Conservation (phyloP, 2,888 invertebrate genomes). For the Dermolepida albohirtum region DNA sequence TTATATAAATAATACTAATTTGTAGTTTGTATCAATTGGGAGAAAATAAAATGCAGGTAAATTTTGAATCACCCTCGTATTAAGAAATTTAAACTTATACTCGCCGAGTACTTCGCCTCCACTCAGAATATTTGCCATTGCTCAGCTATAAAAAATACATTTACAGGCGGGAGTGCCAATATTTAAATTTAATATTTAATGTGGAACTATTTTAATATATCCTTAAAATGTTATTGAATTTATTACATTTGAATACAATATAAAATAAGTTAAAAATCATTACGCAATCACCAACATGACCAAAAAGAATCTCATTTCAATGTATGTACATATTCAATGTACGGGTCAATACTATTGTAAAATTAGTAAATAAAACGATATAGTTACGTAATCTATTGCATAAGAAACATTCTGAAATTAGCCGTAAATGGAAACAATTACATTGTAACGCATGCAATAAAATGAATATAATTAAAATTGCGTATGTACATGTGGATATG, state of each 20-base stretch:
- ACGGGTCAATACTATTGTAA: constrained; percentile 22
- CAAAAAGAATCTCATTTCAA: neutral
- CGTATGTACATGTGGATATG: constrained; percentile 11
- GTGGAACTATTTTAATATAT: neutral
- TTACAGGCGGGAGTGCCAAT: constrained; percentile 5
- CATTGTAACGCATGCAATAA: constrained; percentile 27
- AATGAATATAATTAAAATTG: constrained; percentile 22
- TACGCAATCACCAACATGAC: neutral
- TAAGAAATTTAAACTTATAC: too few relatives aligned
- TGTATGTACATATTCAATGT: neutral
- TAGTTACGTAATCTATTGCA: constrained; percentile 13
- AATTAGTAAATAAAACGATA: constrained; percentile 23
- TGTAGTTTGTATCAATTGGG: too few relatives aligned
- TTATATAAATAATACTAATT: too few relatives aligned
- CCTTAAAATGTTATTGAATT: constrained; percentile 6
- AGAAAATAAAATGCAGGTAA: too few relatives aligned
- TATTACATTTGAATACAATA: constrained; percentile 29
- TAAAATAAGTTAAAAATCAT: constrained; percentile 14
- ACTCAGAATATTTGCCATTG: too few relatives aligned
- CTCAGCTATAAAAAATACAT: too few relatives aligned
- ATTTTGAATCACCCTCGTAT: too few relatives aligned
- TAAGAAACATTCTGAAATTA: constrained; percentile 30
- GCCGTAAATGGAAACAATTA: constrained; percentile 38
- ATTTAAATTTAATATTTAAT: neutral
- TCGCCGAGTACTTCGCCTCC: too few relatives aligned